Conservation (phyloP, 2,113 vertebrate species). For the Herpetotheres cachinnans region DNA sequence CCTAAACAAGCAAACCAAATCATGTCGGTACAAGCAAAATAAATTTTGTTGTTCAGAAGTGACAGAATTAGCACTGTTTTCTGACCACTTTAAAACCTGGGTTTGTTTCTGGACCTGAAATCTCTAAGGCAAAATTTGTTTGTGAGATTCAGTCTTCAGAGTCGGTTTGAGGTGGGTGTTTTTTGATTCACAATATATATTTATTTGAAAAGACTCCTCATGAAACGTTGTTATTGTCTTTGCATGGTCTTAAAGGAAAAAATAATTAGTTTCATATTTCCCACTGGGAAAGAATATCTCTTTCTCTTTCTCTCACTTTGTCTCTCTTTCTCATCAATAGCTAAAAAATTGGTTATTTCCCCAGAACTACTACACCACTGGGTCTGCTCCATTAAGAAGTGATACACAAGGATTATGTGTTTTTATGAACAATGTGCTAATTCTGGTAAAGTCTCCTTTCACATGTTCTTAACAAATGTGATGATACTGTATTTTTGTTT, state of each 20-base stretch:
- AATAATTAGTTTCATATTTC: constrained; percentile 9
- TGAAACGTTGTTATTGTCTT: neutral
- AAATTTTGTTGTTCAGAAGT: neutral
- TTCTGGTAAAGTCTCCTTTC: neutral
- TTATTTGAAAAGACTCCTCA: neutral
- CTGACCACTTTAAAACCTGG: neutral
- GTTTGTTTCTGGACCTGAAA: neutral
- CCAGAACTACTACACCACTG: neutral
- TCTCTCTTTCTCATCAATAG: neutral
- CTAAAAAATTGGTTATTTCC: neutral
- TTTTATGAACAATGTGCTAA: neutral
- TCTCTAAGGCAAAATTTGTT: neutral
- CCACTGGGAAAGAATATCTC: neutral
- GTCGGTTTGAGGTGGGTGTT: neutral
- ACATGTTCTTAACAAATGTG: neutral
- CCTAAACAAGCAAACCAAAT: neutral
- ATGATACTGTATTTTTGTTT: neutral
- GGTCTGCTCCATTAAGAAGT: neutral
- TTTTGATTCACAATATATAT: neutral
- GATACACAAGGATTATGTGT: neutral
- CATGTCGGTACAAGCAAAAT: neutral
- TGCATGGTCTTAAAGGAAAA: neutral
- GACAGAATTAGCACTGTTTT: neutral
- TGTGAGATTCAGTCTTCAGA: neutral
- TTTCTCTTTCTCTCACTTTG: neutral